Conservation (phyloP, 2,113 vertebrate genomes). For the Platanista minor region DNA sequence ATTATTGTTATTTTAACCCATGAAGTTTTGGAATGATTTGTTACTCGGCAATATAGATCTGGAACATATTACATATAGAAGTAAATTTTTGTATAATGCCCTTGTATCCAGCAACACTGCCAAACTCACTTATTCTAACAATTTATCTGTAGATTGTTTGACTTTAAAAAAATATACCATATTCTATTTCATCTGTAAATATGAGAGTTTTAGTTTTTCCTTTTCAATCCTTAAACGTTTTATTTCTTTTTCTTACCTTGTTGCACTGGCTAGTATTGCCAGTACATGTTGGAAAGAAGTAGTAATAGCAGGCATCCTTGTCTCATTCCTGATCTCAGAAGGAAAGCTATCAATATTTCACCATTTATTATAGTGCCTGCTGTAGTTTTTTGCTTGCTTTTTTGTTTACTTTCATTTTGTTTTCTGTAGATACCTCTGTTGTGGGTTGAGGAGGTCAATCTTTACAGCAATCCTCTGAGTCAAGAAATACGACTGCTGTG, state of each 20-base stretch:
- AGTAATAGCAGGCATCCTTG: neutral
- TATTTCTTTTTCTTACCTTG: constrained; percentile 20
- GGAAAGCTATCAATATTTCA: neutral
- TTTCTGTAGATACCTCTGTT: neutral
- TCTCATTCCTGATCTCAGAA: neutral
- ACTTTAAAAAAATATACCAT: neutral
- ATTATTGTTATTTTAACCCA: constrained; percentile 15
- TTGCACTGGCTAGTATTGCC: neutral
- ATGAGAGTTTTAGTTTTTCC: neutral
- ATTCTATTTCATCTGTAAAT: constrained; percentile 30
- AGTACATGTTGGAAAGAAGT: neutral
- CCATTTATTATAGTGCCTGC: neutral
- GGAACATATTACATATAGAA: neutral
- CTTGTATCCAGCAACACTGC: neutral
- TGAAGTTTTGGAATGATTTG: neutral
- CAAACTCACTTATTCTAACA: constrained; percentile 12
- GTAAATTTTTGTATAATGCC: neutral
- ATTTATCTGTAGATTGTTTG: neutral
- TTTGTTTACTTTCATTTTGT: neutral
- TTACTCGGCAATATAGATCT: constrained; percentile 12
- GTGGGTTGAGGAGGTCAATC: neutral
- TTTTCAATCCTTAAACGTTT: neutral
- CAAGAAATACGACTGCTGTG: neutral
- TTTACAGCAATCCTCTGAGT: neutral
- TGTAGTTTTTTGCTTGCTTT: neutral